Evolutionary conservation across 2,888 invertebrate species (phyloP), one percentile per base, ranked within the genome.

Genomic region (Strigamia maritima): DNA sequence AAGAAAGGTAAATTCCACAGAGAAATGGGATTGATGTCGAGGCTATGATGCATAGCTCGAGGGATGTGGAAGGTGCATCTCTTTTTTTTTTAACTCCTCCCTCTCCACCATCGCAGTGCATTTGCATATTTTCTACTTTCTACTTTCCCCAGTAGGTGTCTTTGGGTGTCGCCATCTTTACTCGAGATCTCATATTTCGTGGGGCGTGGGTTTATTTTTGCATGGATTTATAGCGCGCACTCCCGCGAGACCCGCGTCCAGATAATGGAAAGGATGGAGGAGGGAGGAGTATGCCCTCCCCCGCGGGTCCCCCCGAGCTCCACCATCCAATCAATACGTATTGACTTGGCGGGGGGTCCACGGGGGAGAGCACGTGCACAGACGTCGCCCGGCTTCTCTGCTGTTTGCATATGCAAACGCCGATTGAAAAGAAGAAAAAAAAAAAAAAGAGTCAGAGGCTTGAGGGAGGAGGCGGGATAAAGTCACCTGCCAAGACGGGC

Each of bases 281-380:
- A 35, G 78, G 78, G 28, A 75, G 76, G 35, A 75, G 40, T 35
- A 60, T 24, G 78, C 28, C 19, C 28, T 22, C 31, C 28, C 65
- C 78, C 78, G 31, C 35, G 60, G 28, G 35, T 54, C 60, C 65
- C 31, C 31, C 65, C 40, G 60, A 44, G 78, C 78, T 70, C 70
- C 65, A 60, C 78, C 78, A 78, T 78, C 78, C 78, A 78, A 78
- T 78, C 78, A 78, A 78, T 78, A 78, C 78, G 78, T 78, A 78
- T 78, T 78, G 78, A 78, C 78, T 78, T 60, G 78, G 78, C 70
- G 78, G 78, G 78, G 78, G 31, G 60, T 78, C 78, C 44, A 70
- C 60, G 19, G 24, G 78, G 78, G 78, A 78, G 31, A 28, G 60
- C 78, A 60, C 70, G 78, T 65, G 78, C 78, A n/a, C 78, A 31